Evolutionary conservation across 2,797 vertebrate species (phyloP), one percentile per base, ranked within the genome.

Genomic region (Notolabrus celidotus): DNA sequence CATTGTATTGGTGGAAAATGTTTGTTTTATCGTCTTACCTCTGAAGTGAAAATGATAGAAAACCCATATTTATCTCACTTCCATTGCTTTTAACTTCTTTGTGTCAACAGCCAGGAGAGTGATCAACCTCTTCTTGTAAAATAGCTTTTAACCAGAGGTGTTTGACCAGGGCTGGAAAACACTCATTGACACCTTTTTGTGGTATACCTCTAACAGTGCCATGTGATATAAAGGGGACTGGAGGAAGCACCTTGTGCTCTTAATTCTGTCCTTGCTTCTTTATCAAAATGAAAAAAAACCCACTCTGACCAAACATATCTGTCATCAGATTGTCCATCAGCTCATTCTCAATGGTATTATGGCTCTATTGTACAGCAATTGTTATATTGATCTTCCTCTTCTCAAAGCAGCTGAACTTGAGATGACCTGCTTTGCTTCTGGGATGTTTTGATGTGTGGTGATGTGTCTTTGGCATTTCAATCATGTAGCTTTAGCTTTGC

Each of bases 211-310:
- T 42, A 31, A 14, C 10, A 15, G 29, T 39, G 9, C 49, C 17
- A 14, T 31, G 36, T 56, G 15, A 36, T 34, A 19, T 54, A 16
- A 42, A 62, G 52, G n/a, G 65, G 88, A 74, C 5, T 7, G 79
- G 84, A 88, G 43, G 85, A 47, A 27, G 23, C 15, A 15, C 87
- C 83, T 91, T 91, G 79, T 95, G 95, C 93, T 91, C 91, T 92
- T 93, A 36, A 90, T 94, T 94, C 93, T 90, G 85, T 91, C 92
- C 93, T 95, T 95, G 94, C 93, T 95, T 92, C 93, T 93, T 95
- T 93, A 93, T 96, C 95, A 96, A 96, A 96, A 94, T 95, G 95
- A 95, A 94, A 96, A 95, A 91, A 95, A 96, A 95, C n/a, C 94
- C 92, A 91, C 93, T 95, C 93, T 90, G 92, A 92, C 93, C 93